Evolutionary conservation across 1,140 invertebrate species (phyloP), one percentile per base, ranked within the genome.

Genomic region (Lucilia sericata): DNA sequence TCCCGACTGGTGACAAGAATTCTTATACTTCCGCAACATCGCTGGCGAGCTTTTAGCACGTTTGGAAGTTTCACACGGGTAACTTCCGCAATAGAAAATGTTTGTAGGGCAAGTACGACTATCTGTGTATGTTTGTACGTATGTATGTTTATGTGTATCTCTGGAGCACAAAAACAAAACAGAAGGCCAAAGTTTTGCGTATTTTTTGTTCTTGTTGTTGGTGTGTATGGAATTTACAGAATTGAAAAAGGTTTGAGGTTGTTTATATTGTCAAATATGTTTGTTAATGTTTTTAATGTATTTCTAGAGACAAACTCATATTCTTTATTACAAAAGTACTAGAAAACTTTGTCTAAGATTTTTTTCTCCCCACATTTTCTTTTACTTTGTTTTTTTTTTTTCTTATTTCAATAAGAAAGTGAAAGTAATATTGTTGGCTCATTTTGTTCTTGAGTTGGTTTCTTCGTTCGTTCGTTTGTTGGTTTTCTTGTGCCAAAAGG

Each of bases 281-380:
- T 80, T 49, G 76, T 80, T 80, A 80, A 80, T 80, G 76, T 80
- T 80, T 80, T 80, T 80, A 80, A 80, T 80, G 76, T 80, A 80
- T 80, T 80, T 80, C 42, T 49, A 80, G 76, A 80, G 76, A 80
- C 76, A 80, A 80, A 80, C 76, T 80, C 76, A 80, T 80, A 49
- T n/a, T 49, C 42, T 49, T 12, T 51, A 80, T 80, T 19, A 80
- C 76, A 25, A 21, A 80, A 80, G 30, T 4, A 42, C 14, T 42
- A 76, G 12, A 80, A 80, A 80, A 80, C 76, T 80, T 80, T 80
- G 42, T 49, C 76, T 80, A 80, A 80, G 42, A 25, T 76, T 34
- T 76, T 36, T 42, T 75, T 34, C 14, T 36, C 12, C 30, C 7
- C 12, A 13, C 10, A 14, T n/a, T 76, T 14, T 76, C 30, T 36